Conservation (phyloP, 2,113 vertebrate genomes). For the Delphinus delphis region DNA sequence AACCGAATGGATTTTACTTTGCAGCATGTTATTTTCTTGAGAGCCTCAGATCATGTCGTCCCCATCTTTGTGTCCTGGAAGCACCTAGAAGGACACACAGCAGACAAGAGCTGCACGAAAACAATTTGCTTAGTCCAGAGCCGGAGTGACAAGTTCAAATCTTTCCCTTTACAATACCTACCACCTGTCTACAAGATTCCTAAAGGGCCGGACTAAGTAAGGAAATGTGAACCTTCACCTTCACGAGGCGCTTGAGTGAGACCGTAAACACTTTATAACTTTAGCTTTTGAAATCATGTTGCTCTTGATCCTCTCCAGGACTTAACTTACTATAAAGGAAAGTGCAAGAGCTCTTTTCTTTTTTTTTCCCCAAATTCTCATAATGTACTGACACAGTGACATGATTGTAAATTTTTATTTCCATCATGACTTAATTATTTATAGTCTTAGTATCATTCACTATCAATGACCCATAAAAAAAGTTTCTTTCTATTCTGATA, state of each 20-base stretch:
- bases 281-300: constrained; percentile 12
- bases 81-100: not conserved
- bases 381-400: not conserved
- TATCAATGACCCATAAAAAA: not conserved
- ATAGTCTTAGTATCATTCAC: constrained; percentile 31
- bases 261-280: not conserved
- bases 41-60: not conserved
- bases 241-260: not conserved
- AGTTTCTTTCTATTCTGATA: not conserved
- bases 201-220: not conserved
- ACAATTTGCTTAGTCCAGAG: not conserved
- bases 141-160: not conserved
- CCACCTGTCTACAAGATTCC: not conserved
- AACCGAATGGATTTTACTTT: not conserved
- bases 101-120: not conserved
- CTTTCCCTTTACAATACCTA: not conserved
- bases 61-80: constrained; percentile 10
- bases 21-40: not conserved
- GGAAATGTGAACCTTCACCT: not conserved
- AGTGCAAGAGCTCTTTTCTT: not conserved
- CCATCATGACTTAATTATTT: not conserved
- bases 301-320: not conserved
- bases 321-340: not conserved
- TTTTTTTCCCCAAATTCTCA: not conserved
- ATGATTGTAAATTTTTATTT: constrained; percentile 31